Conservation (phyloP, 2,888 invertebrate species). For the Deroplatys truncata region DNA sequence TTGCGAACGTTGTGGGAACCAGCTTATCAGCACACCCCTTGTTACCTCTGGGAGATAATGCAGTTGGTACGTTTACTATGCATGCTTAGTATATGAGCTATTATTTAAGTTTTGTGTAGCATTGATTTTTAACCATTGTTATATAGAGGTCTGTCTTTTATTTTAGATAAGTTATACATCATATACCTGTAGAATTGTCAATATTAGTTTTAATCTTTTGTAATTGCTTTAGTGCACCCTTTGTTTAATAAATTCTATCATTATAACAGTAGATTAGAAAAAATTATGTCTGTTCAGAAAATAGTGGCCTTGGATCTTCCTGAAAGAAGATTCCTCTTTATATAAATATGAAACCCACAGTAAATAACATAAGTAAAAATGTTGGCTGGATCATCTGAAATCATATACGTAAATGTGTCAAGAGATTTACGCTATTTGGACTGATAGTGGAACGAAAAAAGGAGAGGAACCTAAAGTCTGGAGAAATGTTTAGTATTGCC, state of each 20-base stretch:
- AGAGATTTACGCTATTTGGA: too few species aligned
- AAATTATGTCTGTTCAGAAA: not conserved
- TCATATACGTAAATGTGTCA: too few species aligned
- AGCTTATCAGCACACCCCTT: constrained; percentile 92
- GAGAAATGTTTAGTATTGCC: too few species aligned
- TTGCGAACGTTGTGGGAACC: constrained; percentile 66
- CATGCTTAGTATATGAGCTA: not conserved
- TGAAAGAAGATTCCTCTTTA: not conserved
- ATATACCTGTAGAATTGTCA: too few species aligned
- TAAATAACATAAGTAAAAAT: too few species aligned
- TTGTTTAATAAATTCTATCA: not conserved
- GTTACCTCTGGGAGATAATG: constrained; percentile 70
- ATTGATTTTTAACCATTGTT: not conserved
- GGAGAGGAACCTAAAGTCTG: too few species aligned
- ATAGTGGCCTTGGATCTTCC: not conserved
- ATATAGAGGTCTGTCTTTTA: not conserved
- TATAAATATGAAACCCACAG: too few species aligned
- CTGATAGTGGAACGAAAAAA: too few species aligned
- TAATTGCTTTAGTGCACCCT: not conserved
- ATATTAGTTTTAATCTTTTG: too few species aligned
- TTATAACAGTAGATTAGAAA: not conserved
- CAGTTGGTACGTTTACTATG: constrained; percentile 47
- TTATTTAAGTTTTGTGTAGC: not conserved
- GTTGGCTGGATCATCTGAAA: too few species aligned
- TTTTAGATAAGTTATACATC: not conserved